These are phyloP conservation scores for Setophaga petechia DNA, from an alignment of 2,113 vertebrate species.

Conservation along the genomic window DNA sequence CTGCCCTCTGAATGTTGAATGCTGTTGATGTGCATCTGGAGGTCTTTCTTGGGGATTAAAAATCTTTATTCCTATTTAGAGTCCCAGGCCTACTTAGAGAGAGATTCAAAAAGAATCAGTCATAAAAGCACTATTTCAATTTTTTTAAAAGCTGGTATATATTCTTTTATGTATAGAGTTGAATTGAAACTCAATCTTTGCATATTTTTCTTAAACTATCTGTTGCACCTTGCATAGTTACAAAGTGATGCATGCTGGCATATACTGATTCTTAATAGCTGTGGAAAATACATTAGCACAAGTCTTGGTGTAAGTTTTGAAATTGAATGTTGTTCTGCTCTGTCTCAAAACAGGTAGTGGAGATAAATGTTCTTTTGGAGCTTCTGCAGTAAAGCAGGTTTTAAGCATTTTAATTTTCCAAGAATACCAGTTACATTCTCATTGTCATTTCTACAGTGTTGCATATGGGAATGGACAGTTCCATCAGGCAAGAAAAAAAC, in stretches of 20 bases:
- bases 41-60: constrained; percentile 63
- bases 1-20: constrained; percentile 47
- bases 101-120: background rate
- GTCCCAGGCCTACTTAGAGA: background rate
- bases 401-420: background rate
- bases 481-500: background rate
- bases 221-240: background rate
- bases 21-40: constrained; percentile 55
- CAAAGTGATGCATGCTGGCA: background rate
- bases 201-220: background rate
- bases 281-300: background rate
- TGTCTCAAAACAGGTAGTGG: background rate
- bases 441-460: background rate
- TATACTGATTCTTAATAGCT: background rate
- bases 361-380: background rate
- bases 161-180: background rate
- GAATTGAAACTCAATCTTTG: background rate
- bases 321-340: background rate
- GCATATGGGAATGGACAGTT: background rate
- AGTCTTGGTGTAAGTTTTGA: background rate
- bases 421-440: background rate
- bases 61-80: constrained; percentile 21
- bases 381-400: background rate
- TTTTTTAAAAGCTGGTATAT: background rate
- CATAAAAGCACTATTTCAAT: background rate